Evolutionary conservation across 2,888 invertebrate genomes (phyloP), one percentile per base, ranked within the genome.

Genomic region (Lampropteryx suffumata): DNA sequence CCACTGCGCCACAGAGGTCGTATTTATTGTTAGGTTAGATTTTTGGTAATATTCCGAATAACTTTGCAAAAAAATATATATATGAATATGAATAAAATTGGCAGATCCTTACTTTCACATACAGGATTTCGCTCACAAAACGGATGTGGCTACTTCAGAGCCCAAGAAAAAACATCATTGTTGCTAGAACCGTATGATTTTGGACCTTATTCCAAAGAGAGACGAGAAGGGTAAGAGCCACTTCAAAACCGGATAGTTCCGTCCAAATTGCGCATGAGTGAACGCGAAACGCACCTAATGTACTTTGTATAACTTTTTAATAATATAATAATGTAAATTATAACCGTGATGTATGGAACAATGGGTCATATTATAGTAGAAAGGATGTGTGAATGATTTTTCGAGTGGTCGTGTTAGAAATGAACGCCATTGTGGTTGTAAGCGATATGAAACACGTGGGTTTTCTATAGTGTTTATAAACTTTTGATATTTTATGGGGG

Each of bases 231-330:
- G 35, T 57, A 55, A 57, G 50, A 7, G 62, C 79, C 86, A 82
- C 88, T 89, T 73, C 69, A 88, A 68, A 85, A 90, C 89, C 87
- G 88, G 89, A 87, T 86, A 76, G 84, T 76, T 76, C 74, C 76
- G 78, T 69, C 68, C 76, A 78, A 79, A 79, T 84, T 74, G 74
- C 87, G 87, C 86, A 78, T 79, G 82, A 78, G 71, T 75, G 85
- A 71, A 61, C 71, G 57, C 71, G 69, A 79, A 61, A 82, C 77
- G 67, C 67, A 63, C 65, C 59, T 82, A 81, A 85, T 80, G 69
- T 73, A 70, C 71, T 76, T 72, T 76, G 79, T 82, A 87, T 87
- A 86, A 85, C 79, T 83, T 81, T 88, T 87, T 86, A 84, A 88
- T 87, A 80, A 78, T 81, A 83, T 82, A 71, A 84, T 82, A 82